phyloP scores from a whole-genome alignment of 2,113 vertebrate genomes.

The Capra hircus region DNA sequence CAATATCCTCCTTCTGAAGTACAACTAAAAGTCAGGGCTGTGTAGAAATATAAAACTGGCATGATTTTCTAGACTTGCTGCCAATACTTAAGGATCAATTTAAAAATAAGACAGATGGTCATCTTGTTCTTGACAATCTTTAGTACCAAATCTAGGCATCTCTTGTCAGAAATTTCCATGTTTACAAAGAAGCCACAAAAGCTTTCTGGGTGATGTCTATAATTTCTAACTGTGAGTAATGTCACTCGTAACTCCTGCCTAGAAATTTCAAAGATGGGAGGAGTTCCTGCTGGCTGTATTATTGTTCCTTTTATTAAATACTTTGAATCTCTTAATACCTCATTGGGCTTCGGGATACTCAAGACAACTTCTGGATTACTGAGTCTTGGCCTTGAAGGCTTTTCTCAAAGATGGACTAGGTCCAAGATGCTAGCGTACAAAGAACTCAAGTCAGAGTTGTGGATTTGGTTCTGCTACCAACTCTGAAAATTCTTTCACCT shows the following conservation, averaged over 20 bases:
- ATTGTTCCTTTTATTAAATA: background rate
- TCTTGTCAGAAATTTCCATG: background rate
- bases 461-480: background rate
- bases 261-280: background rate
- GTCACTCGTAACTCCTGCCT: background rate
- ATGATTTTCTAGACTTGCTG: conserved; percentile 27
- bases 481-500: background rate
- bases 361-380: background rate
- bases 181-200: conserved; percentile 40
- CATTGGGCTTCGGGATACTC: background rate
- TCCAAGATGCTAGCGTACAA: background rate
- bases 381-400: background rate
- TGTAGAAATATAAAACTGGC: conserved; percentile 32
- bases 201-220: background rate
- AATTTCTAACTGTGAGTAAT: conserved; percentile 22
- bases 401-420: background rate
- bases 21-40: conserved; percentile 14
- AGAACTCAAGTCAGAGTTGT: conserved; percentile 9
- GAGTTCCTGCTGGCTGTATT: background rate
- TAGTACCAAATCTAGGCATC: conserved; percentile 5
- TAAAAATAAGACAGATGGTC: conserved; percentile 45
- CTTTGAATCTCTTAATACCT: background rate
- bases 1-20: conserved; percentile 30
- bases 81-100: conserved; percentile 10
- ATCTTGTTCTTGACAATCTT: conserved; percentile 30